A percentile compares a stretch with the other conserved stretches of the same genome.
Conservation (phyloP, 1,140 invertebrate genomes). For the Planococcus citri region DNA sequence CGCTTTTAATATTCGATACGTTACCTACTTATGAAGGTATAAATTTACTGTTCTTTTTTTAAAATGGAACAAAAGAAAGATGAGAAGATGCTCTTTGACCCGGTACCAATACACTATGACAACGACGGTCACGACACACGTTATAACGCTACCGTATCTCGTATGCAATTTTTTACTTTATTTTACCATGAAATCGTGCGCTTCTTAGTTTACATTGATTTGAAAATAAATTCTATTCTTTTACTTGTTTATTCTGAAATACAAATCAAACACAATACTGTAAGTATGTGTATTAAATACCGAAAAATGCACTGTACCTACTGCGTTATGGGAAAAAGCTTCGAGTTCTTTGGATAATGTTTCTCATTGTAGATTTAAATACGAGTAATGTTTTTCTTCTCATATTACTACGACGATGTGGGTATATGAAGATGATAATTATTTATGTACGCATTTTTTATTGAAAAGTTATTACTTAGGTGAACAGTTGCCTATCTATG, state of each 20-base stretch:
- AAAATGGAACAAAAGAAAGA: conserved; percentile 7
- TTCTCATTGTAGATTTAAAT: too few species aligned
- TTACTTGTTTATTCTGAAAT: conserved; percentile 1
- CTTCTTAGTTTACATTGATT: conserved; percentile 4
- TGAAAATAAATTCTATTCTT: background rate
- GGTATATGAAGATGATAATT: too few species aligned
- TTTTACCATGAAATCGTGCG: conserved; percentile 2
- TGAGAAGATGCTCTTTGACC: conserved; percentile 6
- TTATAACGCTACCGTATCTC: conserved; percentile 6
- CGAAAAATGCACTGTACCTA: too few species aligned
- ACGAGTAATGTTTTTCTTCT: too few species aligned
- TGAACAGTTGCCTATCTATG: too few species aligned
- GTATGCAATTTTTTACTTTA: conserved; percentile 2
- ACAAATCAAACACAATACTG: background rate
- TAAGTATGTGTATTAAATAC: background rate
- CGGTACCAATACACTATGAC: background rate
- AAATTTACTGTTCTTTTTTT: background rate
- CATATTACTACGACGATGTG: too few species aligned
- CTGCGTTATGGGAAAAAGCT: background rate
- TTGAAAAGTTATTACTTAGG: too few species aligned
- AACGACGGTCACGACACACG: background rate
- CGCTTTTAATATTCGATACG: background rate
- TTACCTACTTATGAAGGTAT: conserved; percentile 7
- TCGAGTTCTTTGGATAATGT: too few species aligned
- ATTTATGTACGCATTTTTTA: too few species aligned